Conservation (phyloP, 1,140 invertebrate genomes). For the Drosophila nannoptera region DNA sequence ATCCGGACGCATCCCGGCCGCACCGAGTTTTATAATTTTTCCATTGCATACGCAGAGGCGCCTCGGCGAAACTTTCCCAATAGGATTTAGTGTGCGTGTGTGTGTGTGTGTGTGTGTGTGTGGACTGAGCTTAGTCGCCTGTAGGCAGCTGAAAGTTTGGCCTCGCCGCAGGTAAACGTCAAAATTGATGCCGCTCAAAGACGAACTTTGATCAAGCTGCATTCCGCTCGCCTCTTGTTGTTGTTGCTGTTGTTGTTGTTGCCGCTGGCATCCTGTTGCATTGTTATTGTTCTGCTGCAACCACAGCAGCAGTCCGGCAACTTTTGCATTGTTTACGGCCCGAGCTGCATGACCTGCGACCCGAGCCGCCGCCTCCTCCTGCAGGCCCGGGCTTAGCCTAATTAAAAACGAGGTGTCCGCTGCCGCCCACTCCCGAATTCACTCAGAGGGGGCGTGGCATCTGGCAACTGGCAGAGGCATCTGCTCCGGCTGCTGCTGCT, state of each 20-base stretch:
- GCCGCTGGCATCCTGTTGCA: too few relatives aligned
- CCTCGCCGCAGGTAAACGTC: conserved; percentile 77
- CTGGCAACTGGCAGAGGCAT: conserved; percentile 53
- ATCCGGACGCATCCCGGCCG: conserved; percentile 58
- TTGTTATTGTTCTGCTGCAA: conserved; percentile 19
- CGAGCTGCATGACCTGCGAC: conserved; percentile 8
- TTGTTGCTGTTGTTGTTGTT: neutral
- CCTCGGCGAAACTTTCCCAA: conserved; percentile 56
- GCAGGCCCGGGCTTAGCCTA: conserved; percentile 69
- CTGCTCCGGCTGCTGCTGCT: conserved; percentile 18
- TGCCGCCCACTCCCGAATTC: too few relatives aligned
- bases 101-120: conserved; percentile 11
- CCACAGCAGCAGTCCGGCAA: conserved; percentile 20
- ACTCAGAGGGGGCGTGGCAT: conserved; percentile 45
- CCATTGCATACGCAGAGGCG: conserved; percentile 52
- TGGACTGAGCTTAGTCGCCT: conserved; percentile 51
- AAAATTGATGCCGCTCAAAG: conserved; percentile 78
- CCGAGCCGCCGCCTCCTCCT: conserved; percentile 35
- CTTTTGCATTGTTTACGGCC: conserved; percentile 45
- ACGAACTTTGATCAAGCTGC: conserved; percentile 50
- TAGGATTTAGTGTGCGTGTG: conserved; percentile 10
- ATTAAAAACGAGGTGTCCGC: conserved; percentile 70
- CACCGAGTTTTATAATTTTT: conserved; percentile 47
- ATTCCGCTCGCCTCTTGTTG: neutral
- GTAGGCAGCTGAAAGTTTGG: conserved; percentile 45